Conservation (phyloP, 1,140 invertebrate species). For the Drosophila funebris region DNA sequence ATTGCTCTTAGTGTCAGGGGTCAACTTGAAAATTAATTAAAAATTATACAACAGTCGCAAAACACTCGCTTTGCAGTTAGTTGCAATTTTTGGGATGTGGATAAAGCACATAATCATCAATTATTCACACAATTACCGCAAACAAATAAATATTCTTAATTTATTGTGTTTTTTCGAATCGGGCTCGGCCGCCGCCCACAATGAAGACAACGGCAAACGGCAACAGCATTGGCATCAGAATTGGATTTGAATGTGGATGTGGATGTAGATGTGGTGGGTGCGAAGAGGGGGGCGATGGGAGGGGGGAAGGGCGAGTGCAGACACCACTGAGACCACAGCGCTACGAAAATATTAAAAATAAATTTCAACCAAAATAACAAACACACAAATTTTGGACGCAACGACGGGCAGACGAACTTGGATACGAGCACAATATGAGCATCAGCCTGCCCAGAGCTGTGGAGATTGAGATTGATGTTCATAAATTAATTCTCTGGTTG, state of each 20-base stretch:
- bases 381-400: constrained; percentile 33
- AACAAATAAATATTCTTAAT: constrained; percentile 81
- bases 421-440: not conserved
- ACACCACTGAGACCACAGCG: constrained; percentile 30
- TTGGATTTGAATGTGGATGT: not conserved
- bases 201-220: constrained; percentile 20
- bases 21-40: constrained; percentile 72
- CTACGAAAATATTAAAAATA: constrained; percentile 77
- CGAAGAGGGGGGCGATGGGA: not conserved
- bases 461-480: constrained; percentile 74
- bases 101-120: constrained; percentile 73
- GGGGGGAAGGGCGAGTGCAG: constrained; percentile 35
- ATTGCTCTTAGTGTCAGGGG: constrained; percentile 34
- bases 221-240: constrained; percentile 15
- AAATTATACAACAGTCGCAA: constrained; percentile 52
- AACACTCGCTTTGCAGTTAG: constrained; percentile 21
- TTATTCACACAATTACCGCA: constrained; percentile 79
- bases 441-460: not conserved
- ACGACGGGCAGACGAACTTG: constrained; percentile 23
- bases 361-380: constrained; percentile 70
- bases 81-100: constrained; percentile 43
- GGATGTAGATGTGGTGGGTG: too few species aligned
- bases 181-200: constrained; percentile 61
- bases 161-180: constrained; percentile 73
- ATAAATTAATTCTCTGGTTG: constrained; percentile 63